Evolutionary conservation across 1,140 invertebrate genomes (phyloP), one percentile per base, ranked within the genome.

Genomic region (Drosophila athabasca): DNA sequence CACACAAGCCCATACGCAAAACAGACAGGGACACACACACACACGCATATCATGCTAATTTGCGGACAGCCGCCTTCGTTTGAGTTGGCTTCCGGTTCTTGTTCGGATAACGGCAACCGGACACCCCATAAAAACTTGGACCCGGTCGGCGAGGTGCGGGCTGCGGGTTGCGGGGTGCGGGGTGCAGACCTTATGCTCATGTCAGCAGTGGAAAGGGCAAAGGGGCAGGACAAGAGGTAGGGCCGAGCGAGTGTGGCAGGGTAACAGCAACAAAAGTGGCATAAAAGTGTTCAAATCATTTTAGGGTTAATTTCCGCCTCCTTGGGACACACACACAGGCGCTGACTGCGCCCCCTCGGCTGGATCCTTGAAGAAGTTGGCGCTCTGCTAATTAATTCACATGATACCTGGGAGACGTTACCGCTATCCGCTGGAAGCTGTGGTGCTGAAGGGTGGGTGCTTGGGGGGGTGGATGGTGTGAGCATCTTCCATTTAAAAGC

Each of bases 11-110:
- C 49, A 60, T 52, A 60, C 26, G 24, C 50, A 6, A 26, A 26
- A 26, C 24, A 26, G 24, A 26, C 24, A 26, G 24, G 24, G 5
- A 52, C 19, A 53, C 24, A 44, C 54, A 48, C 52, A 44, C 22
- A 49, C 58, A 43, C 31, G 44, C 62, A 55, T 68, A 81, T 88
- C 71, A 88, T 88, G 83, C 83, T 88, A 88, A 88, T 88, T 88
- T 88, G 83, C 84, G 83, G 83, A 88, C 79, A 88, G 79, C 83
- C 83, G 76, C 64, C 79, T 88, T 88, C 79, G 76, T 88, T 88
- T 89, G 83, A 88, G 79, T 88, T 65, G 76, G 71, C 83, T 88
- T 88, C 83, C 83, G 79, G 62, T 76, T 84, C 79, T 58, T 68
- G 81, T 70, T 62, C 59, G 49, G 54, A 50, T 65, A 65, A 65